phyloP scores from a whole-genome alignment of 2,888 invertebrate species.

The Abrostola tripartita region DNA sequence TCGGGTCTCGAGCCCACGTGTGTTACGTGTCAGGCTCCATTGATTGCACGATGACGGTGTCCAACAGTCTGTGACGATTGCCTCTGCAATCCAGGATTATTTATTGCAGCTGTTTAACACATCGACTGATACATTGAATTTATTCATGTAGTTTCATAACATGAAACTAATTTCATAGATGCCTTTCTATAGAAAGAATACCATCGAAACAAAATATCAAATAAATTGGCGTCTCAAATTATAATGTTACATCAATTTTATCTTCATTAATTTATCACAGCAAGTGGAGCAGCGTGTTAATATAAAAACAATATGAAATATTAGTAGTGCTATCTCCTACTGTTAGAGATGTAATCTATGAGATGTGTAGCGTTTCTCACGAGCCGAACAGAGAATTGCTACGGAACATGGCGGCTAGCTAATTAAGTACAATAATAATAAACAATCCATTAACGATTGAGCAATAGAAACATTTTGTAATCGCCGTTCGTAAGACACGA shows the following conservation, averaged over 20 bases:
- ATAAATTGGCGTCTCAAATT: slow-evolving; percentile 35
- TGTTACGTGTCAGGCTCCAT: slow-evolving; percentile 72
- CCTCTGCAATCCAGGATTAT: slow-evolving; percentile 57
- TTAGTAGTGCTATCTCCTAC: slow-evolving; percentile 53
- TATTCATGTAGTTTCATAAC: slow-evolving; percentile 39
- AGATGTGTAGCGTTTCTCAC: slow-evolving; percentile 58
- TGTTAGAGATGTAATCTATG: slow-evolving; percentile 64
- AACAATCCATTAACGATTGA: slow-evolving; percentile 73
- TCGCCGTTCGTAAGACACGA: slow-evolving; percentile 17
- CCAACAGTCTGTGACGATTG: slow-evolving; percentile 68
- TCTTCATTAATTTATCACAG: slow-evolving; percentile 58
- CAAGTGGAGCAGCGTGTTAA: slow-evolving; percentile 56
- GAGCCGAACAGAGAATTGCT: slow-evolving; percentile 35
- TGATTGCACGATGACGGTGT: slow-evolving; percentile 68
- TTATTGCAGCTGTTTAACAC: slow-evolving; percentile 54
- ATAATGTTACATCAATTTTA: slow-evolving; percentile 45
- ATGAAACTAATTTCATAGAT: slow-evolving; percentile 12
- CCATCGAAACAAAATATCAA: slow-evolving; percentile 26
- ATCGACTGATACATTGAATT: slow-evolving; percentile 47
- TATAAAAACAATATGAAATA: slow-evolving; percentile 59
- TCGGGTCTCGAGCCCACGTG: slow-evolving; percentile 63
- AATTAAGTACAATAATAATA: slow-evolving; percentile 78
- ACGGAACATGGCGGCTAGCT: slow-evolving; percentile 49
- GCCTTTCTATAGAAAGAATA: not conserved
- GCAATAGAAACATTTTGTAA: slow-evolving; percentile 51